Conservation (phyloP, 2,888 invertebrate genomes). For the Xestia sexstrigata region DNA sequence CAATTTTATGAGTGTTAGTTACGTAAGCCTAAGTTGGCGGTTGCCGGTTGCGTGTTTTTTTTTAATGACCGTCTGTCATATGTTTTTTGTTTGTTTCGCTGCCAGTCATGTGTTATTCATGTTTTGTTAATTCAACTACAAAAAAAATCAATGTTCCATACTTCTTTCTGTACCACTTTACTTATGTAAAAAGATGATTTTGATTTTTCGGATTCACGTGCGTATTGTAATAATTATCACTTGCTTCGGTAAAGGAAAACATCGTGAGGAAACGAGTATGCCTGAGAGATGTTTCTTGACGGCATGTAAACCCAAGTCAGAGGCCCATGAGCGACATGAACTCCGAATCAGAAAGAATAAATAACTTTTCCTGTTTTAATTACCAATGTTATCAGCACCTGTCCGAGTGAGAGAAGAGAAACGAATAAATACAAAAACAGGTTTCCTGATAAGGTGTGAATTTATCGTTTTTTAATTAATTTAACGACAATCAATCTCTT, state of each 20-base stretch:
- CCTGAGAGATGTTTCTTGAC: no score
- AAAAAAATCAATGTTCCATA: background rate
- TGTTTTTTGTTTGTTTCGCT: constrained; percentile 34
- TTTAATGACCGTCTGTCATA: constrained; percentile 22
- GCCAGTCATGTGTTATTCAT: constrained; percentile 21
- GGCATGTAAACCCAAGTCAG: no score
- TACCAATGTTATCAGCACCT: background rate
- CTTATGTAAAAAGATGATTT: background rate
- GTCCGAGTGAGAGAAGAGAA: background rate
- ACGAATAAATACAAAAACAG: background rate
- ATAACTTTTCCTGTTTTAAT: background rate
- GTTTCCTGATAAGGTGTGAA: constrained; percentile 15
- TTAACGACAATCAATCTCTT: constrained; percentile 19
- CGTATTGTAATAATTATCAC: no score
- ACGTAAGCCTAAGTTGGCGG: constrained; percentile 29
- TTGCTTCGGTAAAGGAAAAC: no score
- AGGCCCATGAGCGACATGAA: no score
- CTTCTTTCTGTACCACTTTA: background rate
- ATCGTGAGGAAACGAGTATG: no score
- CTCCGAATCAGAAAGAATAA: no score
- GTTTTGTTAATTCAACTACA: constrained; percentile 8
- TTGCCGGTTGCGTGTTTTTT: constrained; percentile 36
- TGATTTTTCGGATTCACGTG: no score
- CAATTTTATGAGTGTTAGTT: constrained; percentile 55
- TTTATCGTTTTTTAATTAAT: constrained; percentile 43